A percentile compares a stretch with the other conserved stretches of the same genome.
Conservation (phyloP, 1,140 invertebrate species). For the Sminthurides bifidus region DNA sequence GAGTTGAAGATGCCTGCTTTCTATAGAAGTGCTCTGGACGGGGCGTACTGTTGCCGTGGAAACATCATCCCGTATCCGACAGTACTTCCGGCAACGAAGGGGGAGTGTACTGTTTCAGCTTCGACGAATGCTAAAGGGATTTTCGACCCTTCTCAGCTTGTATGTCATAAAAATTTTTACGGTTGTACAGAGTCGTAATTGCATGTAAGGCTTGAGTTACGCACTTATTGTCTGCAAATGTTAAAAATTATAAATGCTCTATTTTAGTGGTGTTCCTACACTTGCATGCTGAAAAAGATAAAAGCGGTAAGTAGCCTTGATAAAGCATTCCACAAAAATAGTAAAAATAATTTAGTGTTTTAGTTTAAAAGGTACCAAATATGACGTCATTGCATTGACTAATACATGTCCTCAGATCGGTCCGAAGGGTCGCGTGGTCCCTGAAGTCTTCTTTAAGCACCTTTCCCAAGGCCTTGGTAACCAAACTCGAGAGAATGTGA, state of each 20-base stretch:
- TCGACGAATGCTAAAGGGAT: conserved; percentile 13
- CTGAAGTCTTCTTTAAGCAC: conserved; percentile 16
- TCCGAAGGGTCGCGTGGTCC: conserved; percentile 6
- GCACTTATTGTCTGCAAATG: neutral
- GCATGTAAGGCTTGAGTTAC: neutral
- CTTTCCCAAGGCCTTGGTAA: conserved; percentile 5
- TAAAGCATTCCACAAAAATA: neutral
- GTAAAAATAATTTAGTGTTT: neutral
- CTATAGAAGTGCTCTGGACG: conserved; percentile 13
- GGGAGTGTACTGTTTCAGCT: conserved; percentile 17
- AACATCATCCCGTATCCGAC: conserved; percentile 8
- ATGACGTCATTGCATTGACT: neutral
- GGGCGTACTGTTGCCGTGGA: conserved; percentile 18
- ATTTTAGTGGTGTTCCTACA: conserved; percentile 20
- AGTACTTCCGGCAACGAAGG: conserved; percentile 13
- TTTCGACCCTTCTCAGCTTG: conserved; percentile 6
- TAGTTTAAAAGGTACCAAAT: neutral
- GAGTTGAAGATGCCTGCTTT: conserved; percentile 1
- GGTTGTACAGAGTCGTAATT: neutral
- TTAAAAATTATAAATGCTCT: neutral
- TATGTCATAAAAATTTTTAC: neutral
- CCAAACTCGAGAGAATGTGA: neutral
- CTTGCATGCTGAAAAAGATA: conserved; percentile 19
- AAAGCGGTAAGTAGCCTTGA: conserved; percentile 8
- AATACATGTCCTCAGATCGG: conserved; percentile 7